Percentiles rank a stretch among this genome's conserved stretches.
Evolutionary conservation across 1,140 invertebrate genomes (phyloP).

Genomic region (Bombus picipes): DNA sequence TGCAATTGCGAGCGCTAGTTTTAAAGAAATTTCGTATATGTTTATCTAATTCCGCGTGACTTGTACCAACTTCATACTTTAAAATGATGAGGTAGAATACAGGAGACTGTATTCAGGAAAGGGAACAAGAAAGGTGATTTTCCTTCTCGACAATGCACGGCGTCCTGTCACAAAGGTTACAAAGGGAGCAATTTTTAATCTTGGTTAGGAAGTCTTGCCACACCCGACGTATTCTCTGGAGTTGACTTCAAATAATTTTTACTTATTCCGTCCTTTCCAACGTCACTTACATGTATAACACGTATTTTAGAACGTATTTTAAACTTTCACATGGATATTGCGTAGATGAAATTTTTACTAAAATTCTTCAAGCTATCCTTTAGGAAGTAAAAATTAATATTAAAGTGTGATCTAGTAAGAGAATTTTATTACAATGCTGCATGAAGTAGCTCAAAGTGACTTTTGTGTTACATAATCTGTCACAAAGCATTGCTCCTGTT

Average conservation of each 20-base stretch:
- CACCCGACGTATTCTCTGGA: not conserved
- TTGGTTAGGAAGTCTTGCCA: not conserved
- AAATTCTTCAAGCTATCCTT: too few species aligned
- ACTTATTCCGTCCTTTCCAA: not conserved
- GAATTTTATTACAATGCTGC: too few species aligned
- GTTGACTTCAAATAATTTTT: constrained; percentile 3
- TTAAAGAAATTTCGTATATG: not conserved
- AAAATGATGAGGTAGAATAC: not conserved
- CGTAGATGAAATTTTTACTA: not conserved
- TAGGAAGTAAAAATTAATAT: too few species aligned
- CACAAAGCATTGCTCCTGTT: not conserved
- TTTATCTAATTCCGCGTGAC: not conserved
- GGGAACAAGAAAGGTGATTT: not conserved
- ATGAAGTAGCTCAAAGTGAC: not conserved
- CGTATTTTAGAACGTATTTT: not conserved
- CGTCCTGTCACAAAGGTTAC: not conserved
- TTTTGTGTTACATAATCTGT: too few species aligned
- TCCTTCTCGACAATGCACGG: not conserved
- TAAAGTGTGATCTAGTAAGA: too few species aligned
- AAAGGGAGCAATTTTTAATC: constrained; percentile 2
- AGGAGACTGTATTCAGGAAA: not conserved
- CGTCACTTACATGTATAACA: not conserved
- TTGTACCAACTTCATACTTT: not conserved
- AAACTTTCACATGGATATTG: not conserved
- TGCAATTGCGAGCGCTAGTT: too few species aligned